Conservation (phyloP, 2,888 invertebrate species). For the Noctua janthina region DNA sequence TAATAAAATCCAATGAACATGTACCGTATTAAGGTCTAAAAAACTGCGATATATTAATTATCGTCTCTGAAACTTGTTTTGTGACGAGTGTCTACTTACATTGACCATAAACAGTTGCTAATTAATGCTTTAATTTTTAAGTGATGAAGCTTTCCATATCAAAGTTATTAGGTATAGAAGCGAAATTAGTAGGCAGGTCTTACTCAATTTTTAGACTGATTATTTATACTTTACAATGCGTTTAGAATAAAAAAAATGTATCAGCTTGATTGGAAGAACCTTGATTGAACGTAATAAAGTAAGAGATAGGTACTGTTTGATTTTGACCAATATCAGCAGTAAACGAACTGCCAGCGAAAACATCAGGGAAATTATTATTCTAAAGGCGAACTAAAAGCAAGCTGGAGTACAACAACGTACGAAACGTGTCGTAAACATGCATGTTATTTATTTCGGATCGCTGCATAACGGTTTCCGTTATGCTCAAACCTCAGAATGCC, state of each 20-base stretch:
- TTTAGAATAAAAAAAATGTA: not conserved
- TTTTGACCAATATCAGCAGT: conserved; percentile 32
- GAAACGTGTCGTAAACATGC: conserved; percentile 75
- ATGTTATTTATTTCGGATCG: conserved; percentile 82
- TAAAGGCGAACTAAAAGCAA: conserved; percentile 76
- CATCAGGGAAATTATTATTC: conserved; percentile 77
- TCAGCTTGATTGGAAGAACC: not conserved
- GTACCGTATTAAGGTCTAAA: conserved; percentile 73
- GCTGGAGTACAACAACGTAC: conserved; percentile 70
- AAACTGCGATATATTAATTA: conserved; percentile 49
- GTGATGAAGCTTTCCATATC: not conserved
- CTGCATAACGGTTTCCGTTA: conserved; percentile 82
- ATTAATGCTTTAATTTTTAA: conserved; percentile 16
- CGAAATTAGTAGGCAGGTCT: not conserved
- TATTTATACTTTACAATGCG: not conserved
- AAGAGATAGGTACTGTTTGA: conserved; percentile 1
- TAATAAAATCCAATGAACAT: conserved; percentile 64
- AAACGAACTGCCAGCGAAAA: conserved; percentile 64
- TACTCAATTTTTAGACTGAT: not conserved
- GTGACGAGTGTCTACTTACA: conserved; percentile 9
- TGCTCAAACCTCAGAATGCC: conserved; percentile 74
- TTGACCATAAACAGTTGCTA: conserved; percentile 24
- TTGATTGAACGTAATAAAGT: not conserved
- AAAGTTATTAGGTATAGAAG: conserved; percentile 3
- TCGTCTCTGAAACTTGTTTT: conserved; percentile 63